Base-by-base conservation (phyloP, 2,888 invertebrate species). In the Choristoneura rosaceana region DNA sequence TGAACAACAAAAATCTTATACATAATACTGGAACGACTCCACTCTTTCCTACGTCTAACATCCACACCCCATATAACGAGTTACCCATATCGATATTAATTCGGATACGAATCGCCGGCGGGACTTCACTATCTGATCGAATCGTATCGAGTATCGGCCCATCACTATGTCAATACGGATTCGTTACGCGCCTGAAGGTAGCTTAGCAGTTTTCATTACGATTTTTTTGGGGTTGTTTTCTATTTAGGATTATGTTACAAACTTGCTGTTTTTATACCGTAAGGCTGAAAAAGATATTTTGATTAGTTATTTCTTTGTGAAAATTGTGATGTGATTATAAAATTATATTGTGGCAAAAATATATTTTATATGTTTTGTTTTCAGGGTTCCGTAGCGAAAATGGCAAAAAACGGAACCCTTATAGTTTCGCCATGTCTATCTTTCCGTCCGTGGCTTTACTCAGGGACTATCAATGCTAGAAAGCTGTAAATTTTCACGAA, bases 41-140 rank as follows among this genome's bases (percentile, higher is more conserved):
- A 71, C 15, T 0, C 15, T 47, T n/a, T 10, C n/a, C 38, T 5
- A 38, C 38, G 5, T 38, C 58, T 58, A 47, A 9, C 25, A 15
- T 62, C 67, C 62, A 55, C 78, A 77, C 81, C 84, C 87, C 83
- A 89, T 87, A 85, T 91, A 91, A 90, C 90, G 86, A 88, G 82
- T 84, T 82, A 67, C 83, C 84, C 85, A 83, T 81, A 87, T 85
- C 87, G 83, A 90, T 91, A 91, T 89, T 93, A 91, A 90, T 91
- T 91, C 90, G 92, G 93, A 93, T 93, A 91, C 87, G 87, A 86
- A 90, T 87, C 86, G 88, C 88, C 90, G 85, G 79, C 86, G 88
- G 90, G 87, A 81, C 80, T 76, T 34, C 58, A 67, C 67, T 71
- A 71, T 71, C 71, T 67, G 67, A 67, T 67, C 15, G 78, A 76